A percentile compares a stretch with the other conserved stretches of the same genome.
phyloP scores from a whole-genome alignment of 2,888 invertebrate genomes.

The Nymphalis c-album region DNA sequence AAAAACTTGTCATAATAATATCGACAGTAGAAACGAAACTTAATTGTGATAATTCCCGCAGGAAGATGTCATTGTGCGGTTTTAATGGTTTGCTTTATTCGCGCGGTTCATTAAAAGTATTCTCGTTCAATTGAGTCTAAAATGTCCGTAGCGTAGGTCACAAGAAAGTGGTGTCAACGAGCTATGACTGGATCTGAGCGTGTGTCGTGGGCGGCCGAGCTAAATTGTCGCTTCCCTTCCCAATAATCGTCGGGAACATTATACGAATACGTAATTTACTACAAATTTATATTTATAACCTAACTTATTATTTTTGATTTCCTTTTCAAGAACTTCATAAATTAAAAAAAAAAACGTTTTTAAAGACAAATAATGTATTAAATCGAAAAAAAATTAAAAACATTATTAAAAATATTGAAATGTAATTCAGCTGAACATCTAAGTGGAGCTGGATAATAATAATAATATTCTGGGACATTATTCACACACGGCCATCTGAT shows the following conservation, averaged over 20 bases:
- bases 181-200: conserved; percentile 42
- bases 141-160: conserved; percentile 22
- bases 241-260: conserved; percentile 6
- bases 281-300: conserved; percentile 10
- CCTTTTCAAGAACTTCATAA: too few relatives aligned
- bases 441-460: too few relatives aligned
- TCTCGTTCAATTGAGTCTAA: conserved; percentile 16
- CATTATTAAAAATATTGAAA: too few relatives aligned
- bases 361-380: too few relatives aligned
- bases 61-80: too few relatives aligned
- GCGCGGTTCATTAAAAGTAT: conserved; percentile 2
- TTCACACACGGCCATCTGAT: too few relatives aligned
- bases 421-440: too few relatives aligned
- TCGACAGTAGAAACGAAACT: background rate
- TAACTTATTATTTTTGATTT: too few relatives aligned
- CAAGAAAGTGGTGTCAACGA: conserved; percentile 45
- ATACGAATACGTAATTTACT: conserved; percentile 16
- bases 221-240: conserved; percentile 57
- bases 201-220: conserved; percentile 48
- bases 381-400: too few relatives aligned
- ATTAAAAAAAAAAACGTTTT: too few relatives aligned
- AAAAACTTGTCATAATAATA: too few relatives aligned
- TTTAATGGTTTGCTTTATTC: background rate
- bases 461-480: too few relatives aligned
- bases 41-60: background rate